Percentiles rank a stretch among this genome's conserved stretches.
Conservation (phyloP, 2,797 vertebrate species). For the Platyrinchus mystaceus region DNA sequence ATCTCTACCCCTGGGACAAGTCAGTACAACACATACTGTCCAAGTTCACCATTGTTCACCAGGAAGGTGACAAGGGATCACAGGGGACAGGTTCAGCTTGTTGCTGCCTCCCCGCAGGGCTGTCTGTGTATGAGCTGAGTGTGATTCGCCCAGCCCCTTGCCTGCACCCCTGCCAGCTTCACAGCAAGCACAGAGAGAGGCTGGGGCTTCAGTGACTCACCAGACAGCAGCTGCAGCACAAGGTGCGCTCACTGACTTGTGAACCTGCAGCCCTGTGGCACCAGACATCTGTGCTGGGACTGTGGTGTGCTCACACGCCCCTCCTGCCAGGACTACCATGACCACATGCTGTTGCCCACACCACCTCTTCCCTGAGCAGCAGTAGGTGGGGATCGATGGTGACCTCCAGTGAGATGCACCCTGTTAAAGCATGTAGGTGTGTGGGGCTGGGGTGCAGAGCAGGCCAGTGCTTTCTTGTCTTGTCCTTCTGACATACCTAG, state of each 20-base stretch:
- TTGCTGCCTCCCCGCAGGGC: neutral
- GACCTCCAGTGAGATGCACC: neutral
- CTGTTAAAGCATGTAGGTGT: neutral
- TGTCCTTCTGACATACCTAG: neutral
- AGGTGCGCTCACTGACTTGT: neutral
- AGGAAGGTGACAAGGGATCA: neutral
- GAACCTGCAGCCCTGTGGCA: fast-evolving
- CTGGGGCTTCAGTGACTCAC: neutral
- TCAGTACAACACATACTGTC: neutral
- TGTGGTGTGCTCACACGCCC: neutral
- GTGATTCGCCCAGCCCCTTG: neutral
- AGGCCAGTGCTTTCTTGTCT: neutral
- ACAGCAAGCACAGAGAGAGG: fast-evolving
- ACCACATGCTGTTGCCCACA: neutral
- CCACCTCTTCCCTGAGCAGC: neutral
- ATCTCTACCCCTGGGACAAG: neutral
- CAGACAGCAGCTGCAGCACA: fast-evolving
- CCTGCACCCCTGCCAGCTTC: neutral
- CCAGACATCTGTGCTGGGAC: fast-evolving
- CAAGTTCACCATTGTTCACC: neutral
- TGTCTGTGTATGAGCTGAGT: neutral
- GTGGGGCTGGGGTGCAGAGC: neutral
- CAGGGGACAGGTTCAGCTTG: neutral
- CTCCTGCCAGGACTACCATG: fast-evolving
- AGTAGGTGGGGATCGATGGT: fast-evolving